Evolutionary conservation across 30 jellyfish, hydroid and myxozoan genomes (phyloP).

Genomic region (Nemopilema nomurai): DNA sequence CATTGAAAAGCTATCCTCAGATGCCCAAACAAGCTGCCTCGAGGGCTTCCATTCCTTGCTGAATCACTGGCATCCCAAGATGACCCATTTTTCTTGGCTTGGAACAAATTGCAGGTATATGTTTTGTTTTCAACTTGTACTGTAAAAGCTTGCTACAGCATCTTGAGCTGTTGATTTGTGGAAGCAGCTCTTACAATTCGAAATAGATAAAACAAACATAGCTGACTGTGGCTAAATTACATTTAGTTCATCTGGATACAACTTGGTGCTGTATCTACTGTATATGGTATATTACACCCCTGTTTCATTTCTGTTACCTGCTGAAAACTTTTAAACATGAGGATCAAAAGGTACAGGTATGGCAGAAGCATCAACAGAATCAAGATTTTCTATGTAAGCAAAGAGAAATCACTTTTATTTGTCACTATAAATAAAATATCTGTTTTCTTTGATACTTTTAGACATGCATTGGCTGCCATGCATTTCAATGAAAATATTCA

Average conservation of each 20-base stretch:
- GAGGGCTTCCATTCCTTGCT: slow-evolving; percentile 37
- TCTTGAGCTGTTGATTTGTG: slow-evolving; percentile 13
- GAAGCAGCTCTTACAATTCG: not conserved
- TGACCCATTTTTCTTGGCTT: not conserved
- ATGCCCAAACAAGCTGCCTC: slow-evolving; percentile 45
- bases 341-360: not conserved
- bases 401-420: not conserved
- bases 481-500: slow-evolving; percentile 45
- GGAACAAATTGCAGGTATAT: not conserved
- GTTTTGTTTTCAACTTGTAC: not conserved
- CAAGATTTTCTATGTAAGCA: not conserved
- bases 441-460: not conserved
- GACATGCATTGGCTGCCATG: slow-evolving; percentile 25
- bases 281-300: not conserved
- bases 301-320: slow-evolving; percentile 1
- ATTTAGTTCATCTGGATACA: slow-evolving; percentile 1
- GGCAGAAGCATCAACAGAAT: not conserved
- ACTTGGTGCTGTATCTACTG: not conserved
- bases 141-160: slow-evolving; percentile 4
- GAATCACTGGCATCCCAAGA: not conserved
- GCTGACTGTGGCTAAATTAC: not conserved
- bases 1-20: slow-evolving; percentile 7
- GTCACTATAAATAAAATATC: not conserved
- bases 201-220: not conserved
- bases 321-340: not conserved